Evolutionary conservation across 2,113 vertebrate genomes (phyloP).

Genomic region (Poeciliopsis turrubarensis): DNA sequence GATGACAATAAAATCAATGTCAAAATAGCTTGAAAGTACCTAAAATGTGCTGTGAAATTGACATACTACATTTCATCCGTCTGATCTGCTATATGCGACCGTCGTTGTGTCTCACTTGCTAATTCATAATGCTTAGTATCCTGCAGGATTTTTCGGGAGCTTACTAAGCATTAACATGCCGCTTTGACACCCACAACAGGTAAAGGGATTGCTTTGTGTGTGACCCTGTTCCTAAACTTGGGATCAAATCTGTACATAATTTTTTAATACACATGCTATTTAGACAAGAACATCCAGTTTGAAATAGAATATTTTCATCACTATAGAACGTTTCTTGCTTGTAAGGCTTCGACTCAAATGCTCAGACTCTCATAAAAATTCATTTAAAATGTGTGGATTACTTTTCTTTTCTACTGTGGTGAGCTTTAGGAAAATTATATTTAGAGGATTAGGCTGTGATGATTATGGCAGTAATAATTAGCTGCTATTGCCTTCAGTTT

Average conservation of each 20-base stretch:
- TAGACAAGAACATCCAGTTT: not conserved
- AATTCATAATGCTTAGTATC: not conserved
- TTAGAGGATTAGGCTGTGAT: constrained; percentile 4
- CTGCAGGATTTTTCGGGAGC: not conserved
- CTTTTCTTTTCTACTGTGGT: not conserved
- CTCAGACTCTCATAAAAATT: not conserved
- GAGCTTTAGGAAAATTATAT: not conserved
- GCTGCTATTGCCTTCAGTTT: not conserved
- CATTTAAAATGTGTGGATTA: not conserved
- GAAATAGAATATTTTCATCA: not conserved
- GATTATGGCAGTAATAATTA: constrained; percentile 18
- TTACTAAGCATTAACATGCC: no score
- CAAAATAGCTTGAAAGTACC: not conserved
- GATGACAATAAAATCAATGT: not conserved
- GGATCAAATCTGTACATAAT: no score
- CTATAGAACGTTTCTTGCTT: not conserved
- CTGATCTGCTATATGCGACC: not conserved
- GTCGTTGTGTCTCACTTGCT: not conserved
- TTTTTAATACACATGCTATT: no score
- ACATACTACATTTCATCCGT: no score
- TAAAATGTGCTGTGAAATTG: no score
- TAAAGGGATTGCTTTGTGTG: not conserved
- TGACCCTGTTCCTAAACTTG: no score
- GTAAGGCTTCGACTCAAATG: not conserved
- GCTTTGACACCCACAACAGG: not conserved